Conservation (phyloP, 2,797 vertebrate genomes). For the Sternarchorhynchus goeldii region DNA sequence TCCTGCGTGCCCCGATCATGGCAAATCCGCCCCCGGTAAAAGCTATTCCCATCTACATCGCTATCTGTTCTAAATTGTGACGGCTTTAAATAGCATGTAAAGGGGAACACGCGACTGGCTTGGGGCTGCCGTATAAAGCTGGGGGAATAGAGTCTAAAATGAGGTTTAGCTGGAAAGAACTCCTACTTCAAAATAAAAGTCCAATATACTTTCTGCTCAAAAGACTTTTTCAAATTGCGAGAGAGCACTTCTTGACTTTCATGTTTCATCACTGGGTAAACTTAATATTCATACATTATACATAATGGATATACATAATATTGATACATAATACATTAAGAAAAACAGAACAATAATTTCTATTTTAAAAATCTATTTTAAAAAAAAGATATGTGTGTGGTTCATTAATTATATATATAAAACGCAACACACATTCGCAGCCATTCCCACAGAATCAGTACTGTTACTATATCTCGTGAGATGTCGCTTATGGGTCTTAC, state of each 20-base stretch:
- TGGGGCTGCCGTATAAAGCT: neutral
- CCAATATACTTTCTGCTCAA: neutral
- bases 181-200: neutral
- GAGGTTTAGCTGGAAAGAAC: neutral
- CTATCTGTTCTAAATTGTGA: slow-evolving; percentile 24
- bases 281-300: neutral
- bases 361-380: neutral
- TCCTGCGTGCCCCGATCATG: slow-evolving; percentile 8
- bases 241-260: neutral
- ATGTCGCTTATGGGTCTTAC: no score
- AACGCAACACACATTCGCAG: no score
- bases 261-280: neutral
- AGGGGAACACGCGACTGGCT: slow-evolving; percentile 11
- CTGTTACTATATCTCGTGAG: no score
- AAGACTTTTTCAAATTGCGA: neutral
- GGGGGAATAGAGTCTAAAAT: slow-evolving; percentile 29
- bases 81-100: slow-evolving; percentile 26
- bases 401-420: no score
- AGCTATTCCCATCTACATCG: slow-evolving; percentile 8
- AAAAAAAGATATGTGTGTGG: neutral
- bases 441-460: no score
- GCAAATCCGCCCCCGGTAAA: slow-evolving; percentile 24
- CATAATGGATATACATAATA: no score
- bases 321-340: no score
- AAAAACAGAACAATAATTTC: neutral